phyloP scores from a whole-genome alignment of 2,113 vertebrate genomes.

The Nicator chloris region DNA sequence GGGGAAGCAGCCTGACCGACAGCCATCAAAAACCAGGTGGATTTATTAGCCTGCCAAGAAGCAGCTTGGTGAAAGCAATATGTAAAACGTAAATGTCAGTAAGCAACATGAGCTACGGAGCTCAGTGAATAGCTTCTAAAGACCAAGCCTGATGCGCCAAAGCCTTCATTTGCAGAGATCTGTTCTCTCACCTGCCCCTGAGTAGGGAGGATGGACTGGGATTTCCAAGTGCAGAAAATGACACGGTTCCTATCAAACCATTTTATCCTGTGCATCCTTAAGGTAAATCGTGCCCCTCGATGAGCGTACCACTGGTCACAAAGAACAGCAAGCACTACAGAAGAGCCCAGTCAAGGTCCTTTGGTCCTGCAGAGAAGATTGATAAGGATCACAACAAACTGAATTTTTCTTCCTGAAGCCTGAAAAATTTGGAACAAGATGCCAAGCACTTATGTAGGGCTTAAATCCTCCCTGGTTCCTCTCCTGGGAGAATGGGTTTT shows the following conservation, averaged over 20 bases:
- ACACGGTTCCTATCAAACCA: neutral
- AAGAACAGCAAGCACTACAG: neutral
- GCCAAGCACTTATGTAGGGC: neutral
- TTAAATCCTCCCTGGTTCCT: neutral
- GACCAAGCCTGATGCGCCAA: neutral
- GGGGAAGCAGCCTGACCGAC: neutral
- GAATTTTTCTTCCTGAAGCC: neutral
- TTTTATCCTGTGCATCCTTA: neutral
- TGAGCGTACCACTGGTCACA: neutral
- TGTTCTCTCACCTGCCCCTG: neutral
- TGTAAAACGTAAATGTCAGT: neutral
- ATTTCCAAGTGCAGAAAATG: neutral
- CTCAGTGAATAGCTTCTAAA: neutral
- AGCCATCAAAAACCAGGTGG: slow-evolving; percentile 9
- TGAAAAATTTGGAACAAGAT: neutral
- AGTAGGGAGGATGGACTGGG: neutral
- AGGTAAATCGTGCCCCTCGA: neutral
- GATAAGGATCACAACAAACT: neutral
- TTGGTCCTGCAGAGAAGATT: neutral
- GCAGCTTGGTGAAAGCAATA: neutral
- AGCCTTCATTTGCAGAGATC: neutral
- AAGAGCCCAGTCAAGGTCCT: neutral
- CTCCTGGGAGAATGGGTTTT: neutral
- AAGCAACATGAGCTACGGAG: neutral
- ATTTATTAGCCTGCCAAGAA: slow-evolving; percentile 17